Conservation (phyloP, 2,113 vertebrate genomes). For the Psilopsiagon aymara region DNA sequence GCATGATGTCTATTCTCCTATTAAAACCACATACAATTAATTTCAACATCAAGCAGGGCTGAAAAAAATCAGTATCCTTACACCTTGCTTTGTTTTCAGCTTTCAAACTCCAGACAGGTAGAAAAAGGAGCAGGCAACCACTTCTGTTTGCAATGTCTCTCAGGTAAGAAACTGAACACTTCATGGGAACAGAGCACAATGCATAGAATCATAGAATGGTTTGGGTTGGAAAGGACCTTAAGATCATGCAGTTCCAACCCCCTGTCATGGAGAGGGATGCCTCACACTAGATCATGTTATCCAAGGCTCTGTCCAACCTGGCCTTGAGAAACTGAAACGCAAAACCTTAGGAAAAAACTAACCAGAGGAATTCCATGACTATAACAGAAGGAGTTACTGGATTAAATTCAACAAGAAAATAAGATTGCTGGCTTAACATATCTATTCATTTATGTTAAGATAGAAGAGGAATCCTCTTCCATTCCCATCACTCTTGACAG, state of each 20-base stretch:
- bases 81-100: not conserved
- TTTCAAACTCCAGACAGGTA: not conserved
- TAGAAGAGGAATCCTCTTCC: not conserved
- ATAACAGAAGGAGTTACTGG: not conserved
- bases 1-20: not conserved
- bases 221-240: too few species aligned
- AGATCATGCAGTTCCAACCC: too few species aligned
- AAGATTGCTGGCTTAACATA: slow-evolving; percentile 7
- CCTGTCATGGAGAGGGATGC: too few species aligned
- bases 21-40: not conserved
- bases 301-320: too few species aligned
- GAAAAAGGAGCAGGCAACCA: not conserved
- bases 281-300: too few species aligned
- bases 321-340: not conserved
- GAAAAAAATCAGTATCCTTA: not conserved
- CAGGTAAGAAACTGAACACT: not conserved
- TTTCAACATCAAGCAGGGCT: not conserved
- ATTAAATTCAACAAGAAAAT: slow-evolving; percentile 22
- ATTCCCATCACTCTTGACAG: not conserved
- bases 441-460: not conserved
- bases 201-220: too few species aligned
- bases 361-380: not conserved
- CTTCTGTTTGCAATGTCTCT: not conserved
- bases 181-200: not conserved
- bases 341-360: not conserved